These are phyloP conservation scores for Misgurnus mizolepis DNA, from an alignment of 2,113 vertebrate species.

Conservation along the genomic window DNA sequence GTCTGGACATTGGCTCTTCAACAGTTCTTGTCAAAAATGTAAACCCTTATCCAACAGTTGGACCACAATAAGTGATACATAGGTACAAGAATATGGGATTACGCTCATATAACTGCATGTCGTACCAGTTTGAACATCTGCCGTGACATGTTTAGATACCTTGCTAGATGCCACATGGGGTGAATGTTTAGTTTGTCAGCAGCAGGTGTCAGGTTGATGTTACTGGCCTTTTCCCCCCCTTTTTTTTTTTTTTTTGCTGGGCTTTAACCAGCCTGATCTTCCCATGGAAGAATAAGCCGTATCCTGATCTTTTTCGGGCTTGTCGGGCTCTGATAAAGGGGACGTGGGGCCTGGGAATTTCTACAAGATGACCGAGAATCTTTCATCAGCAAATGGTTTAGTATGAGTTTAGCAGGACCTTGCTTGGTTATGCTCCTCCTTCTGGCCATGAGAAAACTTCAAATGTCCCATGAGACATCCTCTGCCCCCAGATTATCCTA, in stretches of 20 bases:
- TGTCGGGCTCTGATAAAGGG: slow-evolving; percentile 27
- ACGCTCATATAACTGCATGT: background rate
- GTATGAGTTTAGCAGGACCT: slow-evolving; percentile 41
- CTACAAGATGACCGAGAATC: slow-evolving; percentile 30
- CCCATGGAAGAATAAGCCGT: background rate
- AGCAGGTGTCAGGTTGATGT: slow-evolving; percentile 12
- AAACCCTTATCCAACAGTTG: background rate
- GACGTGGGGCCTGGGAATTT: slow-evolving; percentile 44
- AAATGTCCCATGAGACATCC: slow-evolving; percentile 40
- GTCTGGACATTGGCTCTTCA: slow-evolving; percentile 49
- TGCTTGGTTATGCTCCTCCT: slow-evolving; percentile 22
- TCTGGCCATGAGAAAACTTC: slow-evolving; percentile 45
- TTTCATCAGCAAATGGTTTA: slow-evolving; percentile 36
- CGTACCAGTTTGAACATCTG: too few species aligned
- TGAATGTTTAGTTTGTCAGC: background rate
- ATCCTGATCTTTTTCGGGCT: background rate
- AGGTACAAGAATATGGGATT: background rate
- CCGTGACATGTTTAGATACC: background rate
- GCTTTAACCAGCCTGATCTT: slow-evolving; percentile 14
- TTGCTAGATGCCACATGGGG: background rate
- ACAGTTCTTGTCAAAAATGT: slow-evolving; percentile 5
- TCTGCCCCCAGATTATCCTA: slow-evolving; percentile 22
- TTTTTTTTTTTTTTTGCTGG: background rate
- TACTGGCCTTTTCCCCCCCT: too few species aligned
- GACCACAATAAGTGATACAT: background rate